Conservation (phyloP, 2,113 vertebrate species). For the Pteronura brasiliensis region DNA sequence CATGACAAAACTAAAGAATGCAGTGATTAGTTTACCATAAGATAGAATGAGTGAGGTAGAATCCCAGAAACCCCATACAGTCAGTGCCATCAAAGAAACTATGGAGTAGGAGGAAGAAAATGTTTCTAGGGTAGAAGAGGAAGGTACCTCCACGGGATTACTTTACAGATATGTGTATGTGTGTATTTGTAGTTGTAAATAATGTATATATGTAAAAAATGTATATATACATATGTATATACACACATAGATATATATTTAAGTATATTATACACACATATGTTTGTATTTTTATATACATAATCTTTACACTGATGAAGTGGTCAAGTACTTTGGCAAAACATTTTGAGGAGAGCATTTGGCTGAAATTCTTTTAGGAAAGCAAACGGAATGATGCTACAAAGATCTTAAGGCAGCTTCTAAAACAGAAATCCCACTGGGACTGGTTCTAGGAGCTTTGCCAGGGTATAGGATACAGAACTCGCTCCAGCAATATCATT, state of each 20-base stretch:
- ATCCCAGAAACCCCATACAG: conserved; percentile 32
- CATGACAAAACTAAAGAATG: conserved; percentile 33
- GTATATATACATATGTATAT: background rate
- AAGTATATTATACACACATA: background rate
- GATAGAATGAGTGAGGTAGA: conserved; percentile 41
- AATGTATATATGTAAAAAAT: no score
- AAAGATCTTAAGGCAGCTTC: conserved; percentile 51
- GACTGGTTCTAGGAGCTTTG: conserved; percentile 55
- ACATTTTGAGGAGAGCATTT: conserved; percentile 33
- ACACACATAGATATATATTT: background rate
- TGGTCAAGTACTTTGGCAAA: conserved; percentile 43
- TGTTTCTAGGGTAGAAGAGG: background rate
- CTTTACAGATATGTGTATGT: background rate
- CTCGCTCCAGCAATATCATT: conserved; percentile 7
- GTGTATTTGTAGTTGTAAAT: background rate
- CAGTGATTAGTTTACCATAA: conserved; percentile 50
- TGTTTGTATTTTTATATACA: background rate
- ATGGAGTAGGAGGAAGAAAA: background rate
- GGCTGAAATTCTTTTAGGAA: conserved; percentile 53
- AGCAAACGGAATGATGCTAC: conserved; percentile 30
- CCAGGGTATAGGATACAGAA: conserved; percentile 44
- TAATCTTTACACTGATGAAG: conserved; percentile 27
- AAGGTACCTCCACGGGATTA: background rate
- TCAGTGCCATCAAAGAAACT: conserved; percentile 15
- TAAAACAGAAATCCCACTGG: conserved; percentile 59